These are phyloP conservation scores for Gallinago media DNA, from an alignment of 2,113 vertebrate species.

Conservation along the genomic window DNA sequence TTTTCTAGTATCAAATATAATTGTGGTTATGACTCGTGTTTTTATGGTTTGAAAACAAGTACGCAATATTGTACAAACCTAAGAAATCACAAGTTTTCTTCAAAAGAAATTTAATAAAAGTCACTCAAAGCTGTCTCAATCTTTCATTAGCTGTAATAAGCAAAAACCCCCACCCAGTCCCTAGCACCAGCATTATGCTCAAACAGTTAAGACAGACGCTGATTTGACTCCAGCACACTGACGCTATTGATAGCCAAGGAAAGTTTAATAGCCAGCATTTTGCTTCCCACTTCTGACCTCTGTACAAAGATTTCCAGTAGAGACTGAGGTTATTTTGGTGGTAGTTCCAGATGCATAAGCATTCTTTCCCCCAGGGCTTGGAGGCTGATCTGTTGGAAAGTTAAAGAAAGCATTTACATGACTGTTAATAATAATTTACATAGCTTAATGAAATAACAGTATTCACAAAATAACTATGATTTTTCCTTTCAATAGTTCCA, in stretches of 20 bases:
- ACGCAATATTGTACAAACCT: background rate
- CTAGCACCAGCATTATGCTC: background rate
- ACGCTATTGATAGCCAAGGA: background rate
- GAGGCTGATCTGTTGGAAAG: slow-evolving; percentile 88
- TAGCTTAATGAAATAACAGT: background rate
- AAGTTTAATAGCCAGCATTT: slow-evolving; percentile 3
- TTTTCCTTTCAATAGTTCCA: background rate
- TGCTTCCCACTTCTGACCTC: slow-evolving; percentile 85
- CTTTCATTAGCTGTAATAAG: background rate
- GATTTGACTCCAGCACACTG: background rate
- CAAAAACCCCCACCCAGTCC: background rate
- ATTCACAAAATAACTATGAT: background rate
- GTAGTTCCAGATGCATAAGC: slow-evolving; percentile 86
- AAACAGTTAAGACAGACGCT: background rate
- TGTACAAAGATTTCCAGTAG: slow-evolving; percentile 96
- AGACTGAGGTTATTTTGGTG: slow-evolving; percentile 96
- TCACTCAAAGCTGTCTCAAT: background rate
- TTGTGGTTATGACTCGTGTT: background rate
- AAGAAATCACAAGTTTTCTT: background rate
- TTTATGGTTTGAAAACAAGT: background rate
- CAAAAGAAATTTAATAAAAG: background rate
- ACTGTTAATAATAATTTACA: background rate
- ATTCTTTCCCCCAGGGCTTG: slow-evolving; percentile 90
- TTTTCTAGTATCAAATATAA: background rate
- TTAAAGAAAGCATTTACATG: background rate